Percentiles rank a stretch among this genome's conserved stretches.
These are phyloP conservation scores for Cephus nigrinus DNA, from an alignment of 2,888 invertebrate species.

Conservation along the genomic window DNA sequence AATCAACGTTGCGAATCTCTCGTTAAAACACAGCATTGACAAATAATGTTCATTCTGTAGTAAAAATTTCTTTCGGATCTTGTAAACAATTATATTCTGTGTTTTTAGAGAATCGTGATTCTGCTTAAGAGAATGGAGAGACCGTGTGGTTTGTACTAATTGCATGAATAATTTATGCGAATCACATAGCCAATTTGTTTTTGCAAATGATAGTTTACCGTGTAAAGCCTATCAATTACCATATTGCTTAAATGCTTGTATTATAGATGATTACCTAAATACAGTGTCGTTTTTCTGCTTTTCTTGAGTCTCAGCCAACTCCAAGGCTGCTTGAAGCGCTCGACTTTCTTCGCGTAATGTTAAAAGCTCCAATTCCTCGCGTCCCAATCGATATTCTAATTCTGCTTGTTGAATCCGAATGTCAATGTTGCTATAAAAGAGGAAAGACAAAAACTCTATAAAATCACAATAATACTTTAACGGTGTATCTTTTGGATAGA, in stretches of 20 bases:
- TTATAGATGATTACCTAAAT: constrained; percentile 67
- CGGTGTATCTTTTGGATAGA: neutral
- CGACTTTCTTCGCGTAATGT: constrained; percentile 87
- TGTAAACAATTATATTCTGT: neutral
- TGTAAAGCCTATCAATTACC: neutral
- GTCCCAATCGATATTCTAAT: constrained; percentile 86
- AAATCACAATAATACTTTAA: neutral
- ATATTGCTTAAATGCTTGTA: neutral
- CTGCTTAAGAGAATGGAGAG: neutral
- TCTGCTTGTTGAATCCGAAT: constrained; percentile 91
- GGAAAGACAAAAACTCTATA: constrained; percentile 1
- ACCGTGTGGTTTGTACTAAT: neutral
- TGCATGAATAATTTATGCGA: neutral
- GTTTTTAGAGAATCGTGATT: neutral
- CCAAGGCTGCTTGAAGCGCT: constrained; percentile 81
- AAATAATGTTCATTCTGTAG: neutral
- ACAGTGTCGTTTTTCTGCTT: constrained; percentile 69
- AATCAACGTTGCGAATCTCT: neutral
- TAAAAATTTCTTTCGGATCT: neutral
- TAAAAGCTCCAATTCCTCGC: constrained; percentile 87
- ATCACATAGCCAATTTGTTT: neutral
- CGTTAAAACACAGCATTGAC: neutral
- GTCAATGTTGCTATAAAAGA: constrained; percentile 81
- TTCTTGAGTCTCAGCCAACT: constrained; percentile 70
- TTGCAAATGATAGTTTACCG: neutral